Evolutionary conservation across 2,888 invertebrate species (phyloP).

Genomic region (Scaptomyza cyrtandrae): DNA sequence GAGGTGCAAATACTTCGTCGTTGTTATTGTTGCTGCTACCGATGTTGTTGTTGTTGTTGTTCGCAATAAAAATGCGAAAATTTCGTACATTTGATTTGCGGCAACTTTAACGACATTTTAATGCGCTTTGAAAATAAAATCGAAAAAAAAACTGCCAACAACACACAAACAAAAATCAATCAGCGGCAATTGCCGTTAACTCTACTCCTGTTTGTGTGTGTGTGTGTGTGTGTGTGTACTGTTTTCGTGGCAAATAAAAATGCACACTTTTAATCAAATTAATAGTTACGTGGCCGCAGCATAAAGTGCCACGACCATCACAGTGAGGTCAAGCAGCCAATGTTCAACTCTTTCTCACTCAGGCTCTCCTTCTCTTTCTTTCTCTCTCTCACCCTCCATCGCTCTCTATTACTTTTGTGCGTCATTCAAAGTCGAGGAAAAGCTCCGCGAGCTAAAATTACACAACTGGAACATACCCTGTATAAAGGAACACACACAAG

Average conservation of each 20-base stretch:
- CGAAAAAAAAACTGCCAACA: conserved; percentile 26
- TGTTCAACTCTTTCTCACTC: neutral
- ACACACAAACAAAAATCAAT: conserved; percentile 13
- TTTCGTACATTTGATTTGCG: conserved; percentile 77
- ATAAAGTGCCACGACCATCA: conserved; percentile 5
- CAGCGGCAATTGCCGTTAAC: conserved; percentile 22
- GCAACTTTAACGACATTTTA: conserved; percentile 80
- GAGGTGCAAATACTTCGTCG: conserved; percentile 24
- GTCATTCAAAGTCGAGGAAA: conserved; percentile 13
- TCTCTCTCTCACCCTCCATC: neutral
- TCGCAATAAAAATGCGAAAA: conserved; percentile 71
- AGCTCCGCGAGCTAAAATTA: neutral
- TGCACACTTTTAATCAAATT: conserved; percentile 75
- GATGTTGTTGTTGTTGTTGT: conserved; percentile 24
- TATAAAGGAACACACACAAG: no score
- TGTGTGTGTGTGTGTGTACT: neutral
- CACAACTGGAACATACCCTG: neutral
- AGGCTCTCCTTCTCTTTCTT: neutral
- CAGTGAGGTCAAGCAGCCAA: conserved; percentile 48
- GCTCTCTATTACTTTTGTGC: neutral
- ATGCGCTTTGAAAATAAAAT: conserved; percentile 68
- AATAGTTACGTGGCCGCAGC: conserved; percentile 54
- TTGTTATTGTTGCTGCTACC: conserved; percentile 19
- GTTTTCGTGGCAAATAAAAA: conserved; percentile 63
- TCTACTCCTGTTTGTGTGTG: conserved; percentile 38